Percentiles rank a stretch among this genome's conserved stretches.
These are phyloP conservation scores for Rhinolophus ferrumequinum DNA, from an alignment of 2,113 vertebrate genomes.

Conservation along the genomic window DNA sequence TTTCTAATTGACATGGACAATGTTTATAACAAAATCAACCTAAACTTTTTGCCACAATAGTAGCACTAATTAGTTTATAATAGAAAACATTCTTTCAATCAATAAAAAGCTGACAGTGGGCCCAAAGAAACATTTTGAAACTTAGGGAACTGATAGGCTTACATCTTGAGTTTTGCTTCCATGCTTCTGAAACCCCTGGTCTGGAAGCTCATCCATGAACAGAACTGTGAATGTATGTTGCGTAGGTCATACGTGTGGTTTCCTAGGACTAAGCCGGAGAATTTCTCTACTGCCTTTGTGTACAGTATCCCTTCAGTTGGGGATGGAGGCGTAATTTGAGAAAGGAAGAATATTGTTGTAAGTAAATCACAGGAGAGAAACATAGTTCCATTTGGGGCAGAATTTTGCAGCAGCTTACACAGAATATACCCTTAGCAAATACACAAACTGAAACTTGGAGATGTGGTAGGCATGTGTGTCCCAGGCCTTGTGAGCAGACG, in stretches of 20 bases:
- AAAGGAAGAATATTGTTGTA: neutral
- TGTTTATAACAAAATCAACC: neutral
- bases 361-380: neutral
- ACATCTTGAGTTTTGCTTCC: neutral
- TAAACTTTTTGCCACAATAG: neutral
- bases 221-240: accelerated
- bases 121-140: neutral
- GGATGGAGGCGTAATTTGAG: accelerated
- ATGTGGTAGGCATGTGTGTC: accelerated
- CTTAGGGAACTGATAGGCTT: neutral
- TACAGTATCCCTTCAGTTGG: accelerated
- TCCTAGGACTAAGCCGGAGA: accelerated
- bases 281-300: no score
- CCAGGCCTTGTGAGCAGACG: neutral
- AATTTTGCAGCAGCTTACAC: neutral
- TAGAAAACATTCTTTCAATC: neutral
- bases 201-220: accelerated
- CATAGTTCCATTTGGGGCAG: neutral
- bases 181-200: accelerated
- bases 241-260: accelerated
- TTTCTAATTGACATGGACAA: neutral
- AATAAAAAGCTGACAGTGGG: neutral
- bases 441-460: accelerated
- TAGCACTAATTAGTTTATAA: neutral
- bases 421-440: accelerated